phyloP scores from a whole-genome alignment of 2,113 vertebrate species.

The Psittacara wagleri region DNA sequence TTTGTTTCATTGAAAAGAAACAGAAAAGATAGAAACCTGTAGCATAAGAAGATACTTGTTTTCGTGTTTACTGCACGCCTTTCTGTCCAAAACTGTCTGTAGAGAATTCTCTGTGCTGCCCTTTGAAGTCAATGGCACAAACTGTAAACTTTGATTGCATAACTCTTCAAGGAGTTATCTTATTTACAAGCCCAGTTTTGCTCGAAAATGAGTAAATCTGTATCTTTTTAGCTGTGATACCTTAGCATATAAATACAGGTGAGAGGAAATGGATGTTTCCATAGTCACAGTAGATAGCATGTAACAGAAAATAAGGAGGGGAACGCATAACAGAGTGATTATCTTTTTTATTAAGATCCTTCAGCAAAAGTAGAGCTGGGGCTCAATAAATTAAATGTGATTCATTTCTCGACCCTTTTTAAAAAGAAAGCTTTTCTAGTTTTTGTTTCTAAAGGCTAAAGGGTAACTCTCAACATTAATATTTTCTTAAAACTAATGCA shows the following conservation, averaged over 20 bases:
- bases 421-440: background rate
- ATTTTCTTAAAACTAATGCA: background rate
- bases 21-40: background rate
- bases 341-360: background rate
- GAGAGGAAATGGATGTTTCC: background rate
- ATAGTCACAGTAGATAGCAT: background rate
- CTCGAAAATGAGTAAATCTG: background rate
- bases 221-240: background rate
- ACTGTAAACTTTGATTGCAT: background rate
- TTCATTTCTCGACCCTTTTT: background rate
- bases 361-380: background rate
- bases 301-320: background rate
- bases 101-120: accelerated
- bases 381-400: background rate
- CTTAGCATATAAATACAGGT: background rate
- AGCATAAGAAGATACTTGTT: background rate
- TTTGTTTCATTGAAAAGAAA: background rate
- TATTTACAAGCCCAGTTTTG: background rate
- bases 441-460: background rate
- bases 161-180: background rate
- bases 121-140: background rate
- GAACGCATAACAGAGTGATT: background rate
- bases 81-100: background rate
- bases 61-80: background rate
- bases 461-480: background rate